Conservation (phyloP, 2,113 vertebrate species). For the Chionomys nivalis region DNA sequence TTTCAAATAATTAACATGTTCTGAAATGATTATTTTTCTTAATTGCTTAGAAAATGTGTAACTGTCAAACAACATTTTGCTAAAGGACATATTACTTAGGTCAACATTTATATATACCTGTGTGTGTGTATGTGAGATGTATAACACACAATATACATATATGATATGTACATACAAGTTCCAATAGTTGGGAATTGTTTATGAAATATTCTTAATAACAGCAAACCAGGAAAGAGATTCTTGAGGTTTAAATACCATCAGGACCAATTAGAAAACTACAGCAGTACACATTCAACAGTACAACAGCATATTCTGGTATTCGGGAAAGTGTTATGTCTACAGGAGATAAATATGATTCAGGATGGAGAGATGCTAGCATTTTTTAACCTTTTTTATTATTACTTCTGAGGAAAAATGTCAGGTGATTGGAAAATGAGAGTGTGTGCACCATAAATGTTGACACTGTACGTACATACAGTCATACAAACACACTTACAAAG, state of each 20-base stretch:
- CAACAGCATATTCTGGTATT: not conserved
- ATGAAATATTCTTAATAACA: not conserved
- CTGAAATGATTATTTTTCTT: not conserved
- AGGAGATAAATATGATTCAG: slow-evolving; percentile 16
- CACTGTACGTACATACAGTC: not conserved
- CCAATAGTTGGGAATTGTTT: slow-evolving; percentile 13
- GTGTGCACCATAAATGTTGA: not conserved
- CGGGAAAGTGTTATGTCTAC: not conserved
- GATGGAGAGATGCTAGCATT: not conserved
- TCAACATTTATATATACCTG: not conserved
- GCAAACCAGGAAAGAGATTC: not conserved
- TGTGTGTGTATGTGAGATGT: not conserved
- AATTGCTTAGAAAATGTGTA: slow-evolving; percentile 5
- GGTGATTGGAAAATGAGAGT: not conserved
- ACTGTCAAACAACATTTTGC: not conserved
- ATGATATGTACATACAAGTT: not conserved
- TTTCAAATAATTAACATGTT: slow-evolving; percentile 14
- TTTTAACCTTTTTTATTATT: slow-evolving; percentile 16
- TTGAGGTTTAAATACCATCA: not conserved
- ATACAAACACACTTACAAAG: not conserved
- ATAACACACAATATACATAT: not conserved
- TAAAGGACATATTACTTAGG: not conserved
- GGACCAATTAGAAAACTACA: not conserved
- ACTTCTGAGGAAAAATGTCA: not conserved
- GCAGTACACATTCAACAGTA: not conserved